These are phyloP conservation scores for Ia io DNA, from an alignment of 2,113 vertebrate species.

Conservation along the genomic window DNA sequence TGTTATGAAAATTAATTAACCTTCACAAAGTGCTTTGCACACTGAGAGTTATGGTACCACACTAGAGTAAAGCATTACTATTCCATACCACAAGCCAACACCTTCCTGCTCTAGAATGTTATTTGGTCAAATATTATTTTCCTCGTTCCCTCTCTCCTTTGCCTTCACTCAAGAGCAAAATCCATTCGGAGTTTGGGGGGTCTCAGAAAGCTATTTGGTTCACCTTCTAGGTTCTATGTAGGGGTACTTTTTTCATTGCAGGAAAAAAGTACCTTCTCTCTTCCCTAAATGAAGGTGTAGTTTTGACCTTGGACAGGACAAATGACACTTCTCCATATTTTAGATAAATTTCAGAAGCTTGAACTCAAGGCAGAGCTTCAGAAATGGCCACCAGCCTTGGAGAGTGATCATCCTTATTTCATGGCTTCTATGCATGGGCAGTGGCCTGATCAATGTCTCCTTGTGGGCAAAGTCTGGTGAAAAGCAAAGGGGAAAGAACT, in stretches of 20 bases:
- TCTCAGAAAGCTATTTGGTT: not conserved
- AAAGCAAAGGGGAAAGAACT: not conserved
- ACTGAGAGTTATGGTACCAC: not conserved
- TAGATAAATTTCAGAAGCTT: not conserved
- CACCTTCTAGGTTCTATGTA: not conserved
- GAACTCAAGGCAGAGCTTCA: not conserved
- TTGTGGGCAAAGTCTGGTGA: not conserved
- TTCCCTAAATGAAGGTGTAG: not conserved
- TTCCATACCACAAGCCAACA: not conserved
- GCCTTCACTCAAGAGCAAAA: not conserved
- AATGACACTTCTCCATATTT: not conserved
- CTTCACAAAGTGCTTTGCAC: constrained; percentile 37
- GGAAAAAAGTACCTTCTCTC: not conserved
- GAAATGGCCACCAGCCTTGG: not conserved
- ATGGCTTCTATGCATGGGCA: accelerated
- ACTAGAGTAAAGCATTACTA: not conserved
- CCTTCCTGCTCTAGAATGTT: not conserved
- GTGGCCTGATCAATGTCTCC: not conserved
- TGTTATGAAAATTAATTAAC: constrained; percentile 57
- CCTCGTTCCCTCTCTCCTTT: not conserved
- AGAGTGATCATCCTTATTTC: not conserved
- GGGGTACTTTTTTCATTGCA: not conserved
- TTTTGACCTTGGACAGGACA: not conserved
- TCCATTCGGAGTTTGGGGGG: not conserved
- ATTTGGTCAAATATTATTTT: not conserved